phyloP scores from a whole-genome alignment of 2,113 vertebrate genomes.

The Heterotilapia buettikoferi region DNA sequence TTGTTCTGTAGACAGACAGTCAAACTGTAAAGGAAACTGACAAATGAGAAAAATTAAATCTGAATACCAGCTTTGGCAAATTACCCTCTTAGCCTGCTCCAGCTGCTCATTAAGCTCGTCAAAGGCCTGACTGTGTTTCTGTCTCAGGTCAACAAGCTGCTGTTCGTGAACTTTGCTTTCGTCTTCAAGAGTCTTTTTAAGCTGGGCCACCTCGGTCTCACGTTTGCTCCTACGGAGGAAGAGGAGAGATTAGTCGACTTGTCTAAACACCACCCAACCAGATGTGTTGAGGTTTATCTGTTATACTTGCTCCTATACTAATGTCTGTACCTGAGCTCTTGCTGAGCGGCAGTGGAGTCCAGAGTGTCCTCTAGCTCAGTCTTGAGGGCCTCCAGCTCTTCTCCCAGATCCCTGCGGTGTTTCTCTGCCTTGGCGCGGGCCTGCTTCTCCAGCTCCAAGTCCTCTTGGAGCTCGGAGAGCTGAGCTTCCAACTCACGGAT shows the following conservation, averaged over 20 bases:
- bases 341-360: slow-evolving; percentile 93
- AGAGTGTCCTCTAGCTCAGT: slow-evolving; percentile 94
- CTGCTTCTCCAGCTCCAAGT: slow-evolving; percentile 87
- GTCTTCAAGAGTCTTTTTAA: slow-evolving; percentile 90
- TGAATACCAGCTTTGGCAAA: neutral
- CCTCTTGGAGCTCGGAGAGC: slow-evolving; percentile 92
- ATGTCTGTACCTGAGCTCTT: slow-evolving; percentile 85
- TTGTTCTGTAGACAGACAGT: slow-evolving; percentile 76
- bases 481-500: slow-evolving; percentile 95
- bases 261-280: neutral
- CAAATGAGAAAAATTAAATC: neutral
- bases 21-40: neutral
- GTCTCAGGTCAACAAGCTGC: slow-evolving; percentile 88
- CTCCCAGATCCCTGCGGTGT: slow-evolving; percentile 90
- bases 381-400: slow-evolving; percentile 95
- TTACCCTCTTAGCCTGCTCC: slow-evolving; percentile 92
- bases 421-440: slow-evolving; percentile 91
- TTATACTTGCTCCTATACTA: neutral
- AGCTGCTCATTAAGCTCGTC: slow-evolving; percentile 95
- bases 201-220: slow-evolving; percentile 88
- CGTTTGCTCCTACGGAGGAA: slow-evolving; percentile 80
- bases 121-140: slow-evolving; percentile 90
- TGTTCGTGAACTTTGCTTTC: slow-evolving; percentile 87
- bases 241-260: neutral
- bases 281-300: neutral